phyloP scores from a whole-genome alignment of 2,113 vertebrate species.

The Canis aureus region DNA sequence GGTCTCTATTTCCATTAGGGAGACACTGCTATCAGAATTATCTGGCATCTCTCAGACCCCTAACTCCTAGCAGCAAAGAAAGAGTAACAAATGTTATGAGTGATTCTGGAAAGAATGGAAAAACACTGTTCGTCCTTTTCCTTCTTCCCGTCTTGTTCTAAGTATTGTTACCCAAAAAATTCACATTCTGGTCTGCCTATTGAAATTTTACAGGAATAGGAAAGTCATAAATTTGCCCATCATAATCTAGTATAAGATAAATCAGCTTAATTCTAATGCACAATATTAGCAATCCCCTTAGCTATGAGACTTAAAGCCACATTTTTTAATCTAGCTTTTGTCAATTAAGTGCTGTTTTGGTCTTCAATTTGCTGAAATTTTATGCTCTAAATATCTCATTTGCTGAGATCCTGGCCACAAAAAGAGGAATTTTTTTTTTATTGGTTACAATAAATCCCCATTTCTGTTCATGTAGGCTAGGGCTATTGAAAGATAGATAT shows the following conservation, averaged over 20 bases:
- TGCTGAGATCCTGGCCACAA: background rate
- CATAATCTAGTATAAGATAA: background rate
- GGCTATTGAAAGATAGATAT: background rate
- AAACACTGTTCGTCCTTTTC: background rate
- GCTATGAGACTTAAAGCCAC: background rate
- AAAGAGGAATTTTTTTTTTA: background rate
- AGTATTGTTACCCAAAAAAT: background rate
- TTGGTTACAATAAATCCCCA: background rate
- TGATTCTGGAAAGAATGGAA: background rate
- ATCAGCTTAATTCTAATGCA: background rate
- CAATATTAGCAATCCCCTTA: background rate
- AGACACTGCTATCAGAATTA: background rate
- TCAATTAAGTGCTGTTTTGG: background rate
- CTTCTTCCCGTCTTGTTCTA: background rate
- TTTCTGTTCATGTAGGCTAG: background rate
- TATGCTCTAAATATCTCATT: background rate
- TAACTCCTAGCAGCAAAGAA: background rate
- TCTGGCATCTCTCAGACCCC: background rate
- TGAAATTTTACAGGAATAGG: background rate
- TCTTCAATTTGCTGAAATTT: background rate
- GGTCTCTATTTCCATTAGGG: fast-evolving
- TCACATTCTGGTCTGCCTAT: background rate
- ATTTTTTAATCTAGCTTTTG: background rate
- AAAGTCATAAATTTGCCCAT: background rate
- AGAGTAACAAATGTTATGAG: background rate